These are phyloP conservation scores for Paramacrobiotus metropolitanus DNA, from an alignment of 1,140 invertebrate species.

Conservation along the genomic window DNA sequence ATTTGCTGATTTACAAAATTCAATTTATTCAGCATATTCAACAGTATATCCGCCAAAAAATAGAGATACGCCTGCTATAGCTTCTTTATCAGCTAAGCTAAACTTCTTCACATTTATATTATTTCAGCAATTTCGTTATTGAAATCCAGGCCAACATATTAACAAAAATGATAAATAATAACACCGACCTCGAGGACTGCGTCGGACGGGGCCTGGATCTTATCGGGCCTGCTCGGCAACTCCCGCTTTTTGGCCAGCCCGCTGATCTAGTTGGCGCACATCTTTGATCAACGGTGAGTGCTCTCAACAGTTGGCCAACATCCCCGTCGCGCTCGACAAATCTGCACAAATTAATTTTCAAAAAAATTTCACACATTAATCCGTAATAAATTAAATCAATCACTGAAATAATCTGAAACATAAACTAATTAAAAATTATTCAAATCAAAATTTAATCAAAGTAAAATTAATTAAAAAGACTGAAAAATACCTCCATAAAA, in stretches of 20 bases:
- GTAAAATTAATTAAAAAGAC: slow-evolving; percentile 1
- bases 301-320: slow-evolving; percentile 79
- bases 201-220: slow-evolving; percentile 55
- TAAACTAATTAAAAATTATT: slow-evolving; percentile 70
- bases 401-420: too few species aligned
- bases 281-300: slow-evolving; percentile 78
- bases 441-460: slow-evolving; percentile 42
- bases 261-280: slow-evolving; percentile 92
- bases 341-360: slow-evolving; percentile 42
- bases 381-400: too few species aligned
- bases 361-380: too few species aligned
- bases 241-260: slow-evolving; percentile 82
- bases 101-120: too few species aligned
- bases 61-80: too few species aligned
- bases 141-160: slow-evolving; percentile 5
- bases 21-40: too few species aligned
- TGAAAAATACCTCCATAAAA: too few species aligned
- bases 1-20: too few species aligned
- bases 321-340: slow-evolving; percentile 67
- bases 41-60: too few species aligned
- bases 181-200: slow-evolving; percentile 88
- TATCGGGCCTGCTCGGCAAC: slow-evolving; percentile 58
- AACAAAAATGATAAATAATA: too few species aligned
- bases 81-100: too few species aligned
- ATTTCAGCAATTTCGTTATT: background rate